Evolutionary conservation across 53 echinoderm and acorn worm species (phyloP), one percentile per base, ranked within the genome.

Genomic region (Echinarachnius parma): DNA sequence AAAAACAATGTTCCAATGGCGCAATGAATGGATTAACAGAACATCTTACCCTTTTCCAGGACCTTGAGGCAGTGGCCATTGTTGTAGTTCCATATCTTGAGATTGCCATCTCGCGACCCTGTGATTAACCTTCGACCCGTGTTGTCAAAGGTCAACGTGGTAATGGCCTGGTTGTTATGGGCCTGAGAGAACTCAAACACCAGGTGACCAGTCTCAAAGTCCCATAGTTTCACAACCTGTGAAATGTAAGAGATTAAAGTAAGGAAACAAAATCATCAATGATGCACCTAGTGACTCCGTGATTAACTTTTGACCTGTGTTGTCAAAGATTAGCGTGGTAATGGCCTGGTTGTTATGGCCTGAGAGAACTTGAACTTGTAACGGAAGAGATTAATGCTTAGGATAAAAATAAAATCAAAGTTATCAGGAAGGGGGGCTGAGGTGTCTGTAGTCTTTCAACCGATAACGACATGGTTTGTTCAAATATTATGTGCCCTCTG

Each of bases 41-140:
- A 66, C 61, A 5, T 3, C 44, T 47, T 44, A 94, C 94, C 89
- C 82, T 86, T 85, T 76, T 96, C 96, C 48, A 96, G 64, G 29
- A 77, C 83, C 53, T 96, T 96, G 21, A 96, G 83, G 50, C 96
- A 96, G 60, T 96, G 96, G 26, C 96, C 96, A 53, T 96, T 96
- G 86, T 96, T 96, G 58, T 88, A 91, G 76, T 91, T 96, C 91
- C 96, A 96, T 3, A 96, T 84, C 68, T 96, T 96, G 4, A 96
- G 85, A 31, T 71, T 74, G n/a, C 96, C 96, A 52, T 96, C 96
- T 42, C 96, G 59, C 18, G 83, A 85, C n/a, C 92, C 92, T 22
- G 96, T 96, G 71, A 96, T 96, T 3, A 96, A 64, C 61, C 96
- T 82, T 82, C 96, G 78, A 46, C 90, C 90, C 29, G 96, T 84